phyloP scores from a whole-genome alignment of 2,113 vertebrate genomes.

The Mobula hypostoma region DNA sequence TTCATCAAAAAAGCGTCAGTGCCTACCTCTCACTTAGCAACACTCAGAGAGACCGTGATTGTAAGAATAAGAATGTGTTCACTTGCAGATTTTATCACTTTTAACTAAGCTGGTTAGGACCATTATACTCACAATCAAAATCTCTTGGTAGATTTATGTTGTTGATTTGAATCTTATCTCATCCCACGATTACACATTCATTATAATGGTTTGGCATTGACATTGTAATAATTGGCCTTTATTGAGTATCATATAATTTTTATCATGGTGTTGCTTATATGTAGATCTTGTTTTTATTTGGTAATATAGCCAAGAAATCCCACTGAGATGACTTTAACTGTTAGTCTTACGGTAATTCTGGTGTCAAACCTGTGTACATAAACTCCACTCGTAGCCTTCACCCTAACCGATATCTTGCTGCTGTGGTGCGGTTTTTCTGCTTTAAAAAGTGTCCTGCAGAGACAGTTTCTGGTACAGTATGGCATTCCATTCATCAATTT shows the following conservation, averaged over 20 bases:
- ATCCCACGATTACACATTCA: no score
- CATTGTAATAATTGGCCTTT: background rate
- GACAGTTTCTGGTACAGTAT: background rate
- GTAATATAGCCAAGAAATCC: background rate
- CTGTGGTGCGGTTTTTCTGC: background rate
- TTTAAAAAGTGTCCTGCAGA: background rate
- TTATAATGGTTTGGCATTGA: background rate
- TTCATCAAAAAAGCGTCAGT: no score
- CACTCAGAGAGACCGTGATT: no score
- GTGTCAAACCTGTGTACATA: background rate
- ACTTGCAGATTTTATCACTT: background rate
- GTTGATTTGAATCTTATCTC: background rate
- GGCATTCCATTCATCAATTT: slow-evolving; percentile 1
- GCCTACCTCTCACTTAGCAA: no score
- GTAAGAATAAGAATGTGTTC: no score
- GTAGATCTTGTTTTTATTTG: background rate
- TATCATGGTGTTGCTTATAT: background rate
- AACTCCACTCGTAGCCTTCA: background rate
- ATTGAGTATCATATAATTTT: background rate
- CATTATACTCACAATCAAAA: background rate
- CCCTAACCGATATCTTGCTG: no score
- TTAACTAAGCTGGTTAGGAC: background rate
- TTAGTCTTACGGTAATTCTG: background rate
- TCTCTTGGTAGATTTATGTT: background rate
- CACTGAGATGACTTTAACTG: background rate